Conservation (phyloP, 1,140 invertebrate species). For the Saxidomus purpurata region DNA sequence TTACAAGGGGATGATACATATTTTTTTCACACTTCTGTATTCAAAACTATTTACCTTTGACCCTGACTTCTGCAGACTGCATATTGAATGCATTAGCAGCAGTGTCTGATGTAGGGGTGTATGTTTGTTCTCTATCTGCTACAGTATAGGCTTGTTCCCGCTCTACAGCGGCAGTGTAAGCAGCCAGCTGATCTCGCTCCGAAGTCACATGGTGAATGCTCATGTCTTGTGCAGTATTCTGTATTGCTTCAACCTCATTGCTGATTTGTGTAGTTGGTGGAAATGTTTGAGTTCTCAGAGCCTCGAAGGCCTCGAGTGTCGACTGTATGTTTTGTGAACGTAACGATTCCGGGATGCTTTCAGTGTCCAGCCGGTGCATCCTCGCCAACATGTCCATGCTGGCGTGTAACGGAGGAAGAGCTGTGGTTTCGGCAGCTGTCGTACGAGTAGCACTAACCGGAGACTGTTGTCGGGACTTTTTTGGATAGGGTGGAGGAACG, state of each 20-base stretch:
- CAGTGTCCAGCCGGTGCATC: slow-evolving; percentile 55
- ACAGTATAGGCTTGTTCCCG: slow-evolving; percentile 23
- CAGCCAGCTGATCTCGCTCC: slow-evolving; percentile 54
- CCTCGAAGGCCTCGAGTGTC: slow-evolving; percentile 60
- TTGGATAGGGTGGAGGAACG: slow-evolving; percentile 42
- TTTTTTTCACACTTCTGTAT: too few species aligned
- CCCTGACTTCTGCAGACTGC: slow-evolving; percentile 41
- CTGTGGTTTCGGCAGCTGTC: neutral
- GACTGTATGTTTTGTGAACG: slow-evolving; percentile 60
- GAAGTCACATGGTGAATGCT: slow-evolving; percentile 47
- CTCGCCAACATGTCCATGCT: slow-evolving; percentile 62
- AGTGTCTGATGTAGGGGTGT: slow-evolving; percentile 50
- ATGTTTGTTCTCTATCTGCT: slow-evolving; percentile 50
- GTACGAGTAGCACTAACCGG: slow-evolving; percentile 35
- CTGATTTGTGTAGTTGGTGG: neutral
- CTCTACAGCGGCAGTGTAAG: slow-evolving; percentile 37
- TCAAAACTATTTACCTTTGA: slow-evolving; percentile 65
- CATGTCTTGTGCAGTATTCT: slow-evolving; percentile 63
- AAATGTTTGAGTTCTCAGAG: slow-evolving; percentile 60
- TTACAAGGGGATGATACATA: too few species aligned
- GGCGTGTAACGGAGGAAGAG: slow-evolving; percentile 54
- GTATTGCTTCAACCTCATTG: slow-evolving; percentile 23
- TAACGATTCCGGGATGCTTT: slow-evolving; percentile 56
- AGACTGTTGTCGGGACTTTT: slow-evolving; percentile 60
- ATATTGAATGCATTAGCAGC: slow-evolving; percentile 6